Percentiles rank a stretch among this genome's conserved stretches.
phyloP scores from a whole-genome alignment of 2,113 vertebrate genomes.

The Opisthocomus hoazin region DNA sequence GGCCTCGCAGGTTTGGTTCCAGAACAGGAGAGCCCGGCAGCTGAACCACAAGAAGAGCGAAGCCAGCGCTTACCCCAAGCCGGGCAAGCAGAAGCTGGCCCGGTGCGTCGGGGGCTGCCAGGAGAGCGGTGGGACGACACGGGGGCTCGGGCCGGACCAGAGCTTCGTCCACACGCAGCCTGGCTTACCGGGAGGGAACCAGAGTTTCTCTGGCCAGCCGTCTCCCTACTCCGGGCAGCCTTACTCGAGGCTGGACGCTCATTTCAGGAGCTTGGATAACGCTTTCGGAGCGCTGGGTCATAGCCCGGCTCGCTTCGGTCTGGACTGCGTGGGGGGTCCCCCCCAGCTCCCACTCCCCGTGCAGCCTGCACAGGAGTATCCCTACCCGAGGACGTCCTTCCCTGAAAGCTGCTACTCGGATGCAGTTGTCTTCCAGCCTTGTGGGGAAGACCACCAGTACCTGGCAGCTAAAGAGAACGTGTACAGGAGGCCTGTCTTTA shows the following conservation, averaged over 20 bases:
- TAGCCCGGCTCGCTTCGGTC: neutral
- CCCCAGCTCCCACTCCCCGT: neutral
- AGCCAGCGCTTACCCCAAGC: neutral
- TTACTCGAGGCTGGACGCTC: neutral
- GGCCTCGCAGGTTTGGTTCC: conserved; percentile 57
- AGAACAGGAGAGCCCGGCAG: conserved; percentile 61
- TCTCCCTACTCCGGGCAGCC: neutral
- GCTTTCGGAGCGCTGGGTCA: neutral
- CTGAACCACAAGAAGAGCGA: conserved; percentile 43
- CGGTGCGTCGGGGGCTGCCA: neutral
- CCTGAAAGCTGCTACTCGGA: neutral
- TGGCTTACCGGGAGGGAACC: neutral
- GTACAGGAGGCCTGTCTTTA: neutral
- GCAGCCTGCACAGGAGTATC: neutral
- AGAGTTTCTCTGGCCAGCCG: neutral
- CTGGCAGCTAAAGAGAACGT: neutral
- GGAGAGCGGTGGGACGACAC: neutral
- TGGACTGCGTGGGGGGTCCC: neutral
- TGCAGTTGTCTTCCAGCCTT: neutral
- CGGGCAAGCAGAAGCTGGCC: neutral
- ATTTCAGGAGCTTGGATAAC: conserved; percentile 18
- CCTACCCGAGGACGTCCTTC: neutral
- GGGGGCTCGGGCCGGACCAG: neutral
- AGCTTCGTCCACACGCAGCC: neutral
- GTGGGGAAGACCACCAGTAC: neutral